Conservation (phyloP, 2,113 vertebrate species). For the Heterotis niloticus region DNA sequence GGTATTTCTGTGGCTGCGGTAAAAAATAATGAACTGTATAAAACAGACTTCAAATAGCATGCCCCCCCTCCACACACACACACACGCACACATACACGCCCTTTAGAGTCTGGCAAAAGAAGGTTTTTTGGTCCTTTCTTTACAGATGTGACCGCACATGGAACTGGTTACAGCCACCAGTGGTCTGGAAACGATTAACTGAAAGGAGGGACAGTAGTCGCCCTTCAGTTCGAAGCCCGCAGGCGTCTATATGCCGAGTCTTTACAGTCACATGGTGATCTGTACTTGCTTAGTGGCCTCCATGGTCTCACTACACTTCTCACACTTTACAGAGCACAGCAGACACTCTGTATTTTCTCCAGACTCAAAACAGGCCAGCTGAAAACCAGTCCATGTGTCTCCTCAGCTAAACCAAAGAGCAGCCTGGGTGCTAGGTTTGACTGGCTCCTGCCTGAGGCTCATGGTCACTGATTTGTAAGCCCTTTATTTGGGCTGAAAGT, state of each 20-base stretch:
- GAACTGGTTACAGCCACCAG: neutral
- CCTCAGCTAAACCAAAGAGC: too few species aligned
- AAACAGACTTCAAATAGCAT: neutral
- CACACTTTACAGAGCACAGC: neutral
- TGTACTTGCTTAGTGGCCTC: too few species aligned
- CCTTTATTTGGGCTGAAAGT: neutral
- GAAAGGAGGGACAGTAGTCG: neutral
- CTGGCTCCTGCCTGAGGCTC: neutral
- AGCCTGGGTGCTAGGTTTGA: too few species aligned
- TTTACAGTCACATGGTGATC: too few species aligned
- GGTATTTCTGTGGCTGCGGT: neutral
- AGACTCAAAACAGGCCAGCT: neutral
- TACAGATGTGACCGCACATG: neutral
- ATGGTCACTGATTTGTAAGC: neutral
- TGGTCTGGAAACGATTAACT: slow-evolving; percentile 12
- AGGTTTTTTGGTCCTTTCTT: neutral
- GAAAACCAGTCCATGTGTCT: too few species aligned
- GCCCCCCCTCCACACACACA: neutral
- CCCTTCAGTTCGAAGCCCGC: neutral
- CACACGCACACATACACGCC: neutral
- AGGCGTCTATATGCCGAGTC: neutral
- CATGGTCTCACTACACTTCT: too few species aligned
- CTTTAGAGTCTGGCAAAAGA: neutral
- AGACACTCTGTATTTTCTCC: neutral
- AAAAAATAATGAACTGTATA: neutral